Conservation (phyloP, 2,113 vertebrate genomes). For the Dasypus novemcinctus region DNA sequence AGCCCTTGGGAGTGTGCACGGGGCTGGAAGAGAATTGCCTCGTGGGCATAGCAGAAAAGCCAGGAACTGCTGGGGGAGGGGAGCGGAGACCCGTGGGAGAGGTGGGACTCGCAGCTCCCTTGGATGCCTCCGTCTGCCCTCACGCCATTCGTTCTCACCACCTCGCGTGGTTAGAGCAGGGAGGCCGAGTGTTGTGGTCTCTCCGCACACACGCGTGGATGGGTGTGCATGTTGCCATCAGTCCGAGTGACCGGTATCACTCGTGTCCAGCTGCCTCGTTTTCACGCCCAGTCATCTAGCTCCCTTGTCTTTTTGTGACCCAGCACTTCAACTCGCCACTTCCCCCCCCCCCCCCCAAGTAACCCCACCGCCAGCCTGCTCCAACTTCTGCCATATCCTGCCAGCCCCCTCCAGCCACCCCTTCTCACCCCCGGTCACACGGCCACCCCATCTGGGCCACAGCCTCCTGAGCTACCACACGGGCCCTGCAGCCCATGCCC, state of each 20-base stretch:
- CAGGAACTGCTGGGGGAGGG: background rate
- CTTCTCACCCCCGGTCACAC: background rate
- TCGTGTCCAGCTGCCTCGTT: background rate
- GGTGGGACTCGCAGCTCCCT: background rate
- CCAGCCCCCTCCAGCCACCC: background rate
- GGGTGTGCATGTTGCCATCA: too few species aligned
- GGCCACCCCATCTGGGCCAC: background rate
- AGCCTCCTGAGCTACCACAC: background rate
- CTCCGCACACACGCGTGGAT: fast-evolving
- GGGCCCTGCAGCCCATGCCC: background rate
- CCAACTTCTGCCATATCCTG: too few species aligned
- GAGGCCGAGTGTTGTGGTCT: background rate
- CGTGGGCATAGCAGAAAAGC: background rate
- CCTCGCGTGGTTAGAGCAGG: background rate
- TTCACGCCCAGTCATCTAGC: background rate
- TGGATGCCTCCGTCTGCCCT: background rate
- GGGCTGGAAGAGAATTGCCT: background rate
- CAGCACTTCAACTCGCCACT: background rate
- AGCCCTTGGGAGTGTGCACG: background rate
- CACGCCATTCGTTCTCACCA: background rate
- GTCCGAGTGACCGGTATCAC: fast-evolving
- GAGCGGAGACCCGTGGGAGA: fast-evolving
- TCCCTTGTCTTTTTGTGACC: background rate
- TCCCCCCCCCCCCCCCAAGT: background rate
- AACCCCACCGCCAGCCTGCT: background rate